Conservation (phyloP, 2,113 vertebrate genomes). For the Callipepla squamata region DNA sequence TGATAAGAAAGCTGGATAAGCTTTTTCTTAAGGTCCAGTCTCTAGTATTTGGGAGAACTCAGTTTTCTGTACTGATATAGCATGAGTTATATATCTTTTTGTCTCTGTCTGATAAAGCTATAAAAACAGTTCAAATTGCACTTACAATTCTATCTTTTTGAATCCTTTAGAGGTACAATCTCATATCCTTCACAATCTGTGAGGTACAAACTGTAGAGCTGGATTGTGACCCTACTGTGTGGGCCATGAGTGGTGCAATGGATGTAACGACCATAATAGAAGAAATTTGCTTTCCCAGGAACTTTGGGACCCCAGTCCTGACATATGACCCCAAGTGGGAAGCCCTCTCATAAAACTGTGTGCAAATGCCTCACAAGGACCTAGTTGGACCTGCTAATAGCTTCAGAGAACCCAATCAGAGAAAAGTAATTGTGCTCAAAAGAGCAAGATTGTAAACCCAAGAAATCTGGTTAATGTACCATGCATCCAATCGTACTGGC, state of each 20-base stretch:
- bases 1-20: not conserved
- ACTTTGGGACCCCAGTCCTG: not conserved
- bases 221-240: not conserved
- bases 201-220: not conserved
- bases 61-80: not conserved
- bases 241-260: not conserved
- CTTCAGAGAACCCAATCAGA: not conserved
- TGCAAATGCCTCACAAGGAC: not conserved
- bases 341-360: not conserved
- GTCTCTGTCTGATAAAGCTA: not conserved
- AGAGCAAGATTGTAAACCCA: not conserved
- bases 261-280: not conserved
- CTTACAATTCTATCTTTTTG: not conserved
- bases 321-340: not conserved
- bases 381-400: not conserved
- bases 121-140: not conserved
- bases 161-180: not conserved
- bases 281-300: not conserved
- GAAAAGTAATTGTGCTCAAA: not conserved
- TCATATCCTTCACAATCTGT: not conserved
- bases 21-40: not conserved
- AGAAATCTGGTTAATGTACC: not conserved
- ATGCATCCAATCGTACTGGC: not conserved
- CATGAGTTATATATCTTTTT: fast-evolving
- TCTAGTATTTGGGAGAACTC: not conserved